phyloP scores from a whole-genome alignment of 2,888 invertebrate species.

The Automeris io region DNA sequence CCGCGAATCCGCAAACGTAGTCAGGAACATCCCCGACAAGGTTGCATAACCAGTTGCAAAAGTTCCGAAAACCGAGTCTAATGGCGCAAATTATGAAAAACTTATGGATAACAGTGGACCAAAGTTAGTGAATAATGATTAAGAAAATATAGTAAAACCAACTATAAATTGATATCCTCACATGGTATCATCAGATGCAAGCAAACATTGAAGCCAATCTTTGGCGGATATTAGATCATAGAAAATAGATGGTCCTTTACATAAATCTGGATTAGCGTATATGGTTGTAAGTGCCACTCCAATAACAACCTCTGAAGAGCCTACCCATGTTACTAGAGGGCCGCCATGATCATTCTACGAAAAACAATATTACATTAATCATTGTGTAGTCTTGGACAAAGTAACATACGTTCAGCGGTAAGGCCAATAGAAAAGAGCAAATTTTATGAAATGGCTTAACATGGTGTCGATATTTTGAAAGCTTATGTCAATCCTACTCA shows the following conservation, averaged over 20 bases:
- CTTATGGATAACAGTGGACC: no score
- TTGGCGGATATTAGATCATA: neutral
- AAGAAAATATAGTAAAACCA: neutral
- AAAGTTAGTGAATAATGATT: neutral
- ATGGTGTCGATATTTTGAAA: no score
- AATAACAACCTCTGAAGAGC: conserved; percentile 20
- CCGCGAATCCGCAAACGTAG: no score
- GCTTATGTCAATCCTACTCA: no score
- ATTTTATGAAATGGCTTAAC: no score
- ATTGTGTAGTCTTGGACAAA: no score
- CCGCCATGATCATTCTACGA: conserved; percentile 28
- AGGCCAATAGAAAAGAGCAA: no score
- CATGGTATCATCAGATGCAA: conserved; percentile 6
- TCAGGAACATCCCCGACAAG: no score
- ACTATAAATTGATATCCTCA: neutral
- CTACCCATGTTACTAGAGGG: conserved; percentile 28
- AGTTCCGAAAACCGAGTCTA: no score
- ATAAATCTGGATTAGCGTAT: neutral
- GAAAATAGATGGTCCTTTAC: neutral
- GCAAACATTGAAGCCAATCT: conserved; percentile 8
- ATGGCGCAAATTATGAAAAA: no score
- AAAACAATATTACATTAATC: neutral
- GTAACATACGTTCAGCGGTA: no score
- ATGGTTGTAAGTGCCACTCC: conserved; percentile 20
- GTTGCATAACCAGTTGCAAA: no score